Base-by-base conservation (phyloP, 1,140 invertebrate genomes). In the Achroia grisella region DNA sequence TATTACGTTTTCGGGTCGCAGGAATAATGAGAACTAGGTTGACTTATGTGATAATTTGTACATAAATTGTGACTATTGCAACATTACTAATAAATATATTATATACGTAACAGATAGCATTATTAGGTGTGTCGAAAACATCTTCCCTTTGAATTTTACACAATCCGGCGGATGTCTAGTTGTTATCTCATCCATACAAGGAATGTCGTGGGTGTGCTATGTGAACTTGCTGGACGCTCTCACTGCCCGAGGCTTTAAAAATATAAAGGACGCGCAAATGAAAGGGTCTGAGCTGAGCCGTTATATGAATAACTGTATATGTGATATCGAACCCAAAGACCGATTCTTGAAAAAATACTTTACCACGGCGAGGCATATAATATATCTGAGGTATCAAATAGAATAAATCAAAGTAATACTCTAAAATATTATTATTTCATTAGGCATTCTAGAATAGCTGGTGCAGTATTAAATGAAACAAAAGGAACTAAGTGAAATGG, bases 401-500 rank as follows among this genome's bases (percentile, higher is more conserved):
- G 13, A 10, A 10, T 11, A n/a, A n/a, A 4, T 12, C 32, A 5
- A 33, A 33, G 5, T 2, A 11, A 33, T 33, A 33, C 17, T 8
- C 6, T 35, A 8, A 13, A 35, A 35, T 8, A 2, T 12, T 35
- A 35, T 15, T 15, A 14, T 14, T 35, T 4, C 29, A 14, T 11
- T 4, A n/a, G n/a, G n/a, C n/a, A n/a, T n/a, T n/a, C n/a, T n/a
- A n/a, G n/a, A n/a, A n/a, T n/a, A n/a, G n/a, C n/a, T n/a, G n/a
- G n/a, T n/a, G n/a, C n/a, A n/a, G n/a, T 27, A 44, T 43, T 44
- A 42, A 49, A 53, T 48, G 41, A 52, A 54, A 54, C 53, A 52
- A 57, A 70, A 59, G 57, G 65, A 71, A 70, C 63, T 67, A 70
- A 63, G 48, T 50, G 76, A 73, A 79, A 82, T 77, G 52, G 61